Evolutionary conservation across 1,140 invertebrate genomes (phyloP).

Genomic region (Geopemphigus sp.): DNA sequence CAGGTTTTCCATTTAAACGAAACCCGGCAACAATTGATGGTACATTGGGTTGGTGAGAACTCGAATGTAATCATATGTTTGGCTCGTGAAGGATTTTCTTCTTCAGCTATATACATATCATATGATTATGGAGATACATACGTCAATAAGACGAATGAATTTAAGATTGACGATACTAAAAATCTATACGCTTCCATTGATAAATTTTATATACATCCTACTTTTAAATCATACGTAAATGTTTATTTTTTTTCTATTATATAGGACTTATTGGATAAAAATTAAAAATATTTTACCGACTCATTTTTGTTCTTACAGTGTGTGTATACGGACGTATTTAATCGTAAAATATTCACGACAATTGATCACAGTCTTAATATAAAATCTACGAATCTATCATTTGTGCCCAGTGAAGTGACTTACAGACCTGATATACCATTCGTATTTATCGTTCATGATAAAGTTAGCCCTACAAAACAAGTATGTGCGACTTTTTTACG

Average conservation of each 20-base stretch:
- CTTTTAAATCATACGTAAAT: slow-evolving; percentile 72
- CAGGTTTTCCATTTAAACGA: slow-evolving; percentile 75
- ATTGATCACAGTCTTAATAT: slow-evolving; percentile 68
- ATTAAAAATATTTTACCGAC: background rate
- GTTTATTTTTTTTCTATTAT: background rate
- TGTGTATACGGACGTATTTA: slow-evolving; percentile 76
- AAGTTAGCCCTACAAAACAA: slow-evolving; percentile 64
- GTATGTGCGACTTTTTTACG: slow-evolving; percentile 59
- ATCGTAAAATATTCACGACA: slow-evolving; percentile 77
- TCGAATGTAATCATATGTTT: slow-evolving; percentile 84
- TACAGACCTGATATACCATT: slow-evolving; percentile 68
- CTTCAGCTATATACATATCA: slow-evolving; percentile 78
- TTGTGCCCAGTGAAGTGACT: slow-evolving; percentile 72
- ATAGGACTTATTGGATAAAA: background rate
- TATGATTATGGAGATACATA: slow-evolving; percentile 82
- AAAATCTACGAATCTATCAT: slow-evolving; percentile 62
- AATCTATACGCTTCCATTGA: slow-evolving; percentile 68
- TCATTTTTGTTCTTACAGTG: slow-evolving; percentile 63
- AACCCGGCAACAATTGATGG: slow-evolving; percentile 81
- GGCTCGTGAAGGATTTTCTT: slow-evolving; percentile 65
- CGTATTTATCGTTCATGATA: slow-evolving; percentile 69
- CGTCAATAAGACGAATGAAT: slow-evolving; percentile 68
- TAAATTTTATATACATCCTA: slow-evolving; percentile 81
- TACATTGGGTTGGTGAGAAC: slow-evolving; percentile 84
- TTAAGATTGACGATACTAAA: slow-evolving; percentile 59